A percentile compares a stretch with the other conserved stretches of the same genome.
These are phyloP conservation scores for Murina feae DNA, from an alignment of 2,113 vertebrate species.

Conservation along the genomic window DNA sequence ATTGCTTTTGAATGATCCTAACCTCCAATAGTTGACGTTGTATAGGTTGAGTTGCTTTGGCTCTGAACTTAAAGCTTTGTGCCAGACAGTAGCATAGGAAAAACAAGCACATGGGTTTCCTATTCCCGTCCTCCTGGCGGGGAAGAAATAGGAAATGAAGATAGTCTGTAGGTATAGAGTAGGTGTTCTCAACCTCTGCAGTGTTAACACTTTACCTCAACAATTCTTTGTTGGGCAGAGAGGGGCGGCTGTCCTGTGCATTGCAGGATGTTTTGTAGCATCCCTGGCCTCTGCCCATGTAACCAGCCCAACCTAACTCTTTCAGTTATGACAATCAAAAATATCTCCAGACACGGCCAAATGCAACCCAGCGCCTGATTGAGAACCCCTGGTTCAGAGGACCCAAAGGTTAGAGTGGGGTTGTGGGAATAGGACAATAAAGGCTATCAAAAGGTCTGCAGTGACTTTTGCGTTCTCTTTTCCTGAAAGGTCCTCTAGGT, in stretches of 20 bases:
- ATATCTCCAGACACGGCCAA: neutral
- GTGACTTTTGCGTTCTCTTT: neutral
- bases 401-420: neutral
- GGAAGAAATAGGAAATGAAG: neutral
- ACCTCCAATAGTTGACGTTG: neutral
- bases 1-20: neutral
- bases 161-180: neutral
- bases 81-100: neutral
- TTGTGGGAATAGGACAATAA: neutral
- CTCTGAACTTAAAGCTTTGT: neutral
- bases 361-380: neutral
- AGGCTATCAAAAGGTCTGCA: neutral
- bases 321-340: neutral
- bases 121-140: neutral
- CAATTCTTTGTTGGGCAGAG: neutral
- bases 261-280: neutral
- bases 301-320: neutral
- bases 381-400: neutral
- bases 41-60: neutral
- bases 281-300: neutral
- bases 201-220: neutral
- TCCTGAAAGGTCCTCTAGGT: neutral
- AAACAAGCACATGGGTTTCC: neutral
- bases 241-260: neutral
- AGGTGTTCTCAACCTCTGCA: neutral